Evolutionary conservation across 2,888 invertebrate species (phyloP).

Genomic region (Chrysodeixis includens): DNA sequence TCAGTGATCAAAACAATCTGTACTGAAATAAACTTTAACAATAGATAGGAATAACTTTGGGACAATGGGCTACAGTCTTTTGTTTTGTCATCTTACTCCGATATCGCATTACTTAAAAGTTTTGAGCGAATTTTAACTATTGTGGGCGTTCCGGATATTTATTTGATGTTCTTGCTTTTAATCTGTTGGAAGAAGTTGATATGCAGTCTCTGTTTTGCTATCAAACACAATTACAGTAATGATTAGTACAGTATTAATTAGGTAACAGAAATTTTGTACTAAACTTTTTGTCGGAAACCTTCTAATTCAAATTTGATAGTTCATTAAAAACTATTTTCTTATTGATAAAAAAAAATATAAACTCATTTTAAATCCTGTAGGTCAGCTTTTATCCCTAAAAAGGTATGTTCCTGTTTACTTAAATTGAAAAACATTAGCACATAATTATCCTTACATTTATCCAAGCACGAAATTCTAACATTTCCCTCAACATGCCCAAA

Average conservation of each 20-base stretch:
- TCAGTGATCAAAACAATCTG: slow-evolving; percentile 24
- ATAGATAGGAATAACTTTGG: slow-evolving; percentile 25
- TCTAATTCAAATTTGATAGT: too few relatives aligned
- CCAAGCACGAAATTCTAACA: neutral
- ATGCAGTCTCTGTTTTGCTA: neutral
- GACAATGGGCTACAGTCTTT: slow-evolving; percentile 37
- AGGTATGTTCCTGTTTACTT: too few relatives aligned
- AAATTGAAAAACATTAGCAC: too few relatives aligned
- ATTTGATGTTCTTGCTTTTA: neutral
- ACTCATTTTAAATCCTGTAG: too few relatives aligned
- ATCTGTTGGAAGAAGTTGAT: neutral
- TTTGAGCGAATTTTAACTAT: slow-evolving; percentile 9
- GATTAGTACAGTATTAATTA: too few relatives aligned
- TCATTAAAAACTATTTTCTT: too few relatives aligned
- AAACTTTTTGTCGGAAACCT: too few relatives aligned
- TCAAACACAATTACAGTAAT: too few relatives aligned
- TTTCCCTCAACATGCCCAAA: neutral
- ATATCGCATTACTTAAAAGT: slow-evolving; percentile 24
- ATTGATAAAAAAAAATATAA: too few relatives aligned
- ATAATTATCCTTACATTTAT: neutral
- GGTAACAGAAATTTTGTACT: too few relatives aligned
- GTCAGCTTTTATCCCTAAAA: too few relatives aligned
- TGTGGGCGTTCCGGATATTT: neutral
- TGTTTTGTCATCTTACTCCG: slow-evolving; percentile 27
- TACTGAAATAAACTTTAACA: slow-evolving; percentile 22